Evolutionary conservation across 2,888 invertebrate genomes (phyloP).

Genomic region (Dinocampus coccinellae): DNA sequence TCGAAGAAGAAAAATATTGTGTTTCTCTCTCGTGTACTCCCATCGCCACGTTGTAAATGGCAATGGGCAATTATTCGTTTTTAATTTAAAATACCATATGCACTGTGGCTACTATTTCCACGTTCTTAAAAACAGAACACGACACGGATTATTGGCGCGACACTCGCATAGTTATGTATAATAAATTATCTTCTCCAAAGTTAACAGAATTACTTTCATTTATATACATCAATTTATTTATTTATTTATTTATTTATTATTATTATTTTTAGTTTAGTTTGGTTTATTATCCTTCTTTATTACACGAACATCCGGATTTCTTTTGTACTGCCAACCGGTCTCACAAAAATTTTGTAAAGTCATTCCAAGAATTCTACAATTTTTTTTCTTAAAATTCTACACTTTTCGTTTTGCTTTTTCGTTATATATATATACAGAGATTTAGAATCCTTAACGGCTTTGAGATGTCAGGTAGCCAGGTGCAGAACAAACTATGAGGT

Average conservation of each 20-base stretch:
- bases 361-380: constrained; percentile 18
- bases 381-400: constrained; percentile 19
- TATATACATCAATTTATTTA: not conserved
- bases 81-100: constrained; percentile 25
- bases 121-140: not conserved
- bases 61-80: constrained; percentile 40
- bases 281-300: not conserved
- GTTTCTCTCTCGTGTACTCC: not conserved
- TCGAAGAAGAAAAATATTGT: not conserved
- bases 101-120: not conserved
- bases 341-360: not conserved
- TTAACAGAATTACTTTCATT: not conserved
- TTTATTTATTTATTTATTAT: not conserved
- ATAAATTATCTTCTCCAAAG: constrained; percentile 6
- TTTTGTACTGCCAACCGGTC: not conserved
- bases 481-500: constrained; percentile 47
- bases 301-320: not conserved
- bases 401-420: constrained; percentile 10
- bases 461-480: constrained; percentile 59
- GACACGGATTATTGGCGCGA: not conserved
- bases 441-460: constrained; percentile 11
- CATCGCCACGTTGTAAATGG: constrained; percentile 12
- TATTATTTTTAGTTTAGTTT: not conserved
- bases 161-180: not conserved
- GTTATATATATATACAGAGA: not conserved